Percentiles rank a stretch among this genome's conserved stretches.
Evolutionary conservation across 2,797 vertebrate species (phyloP).

Genomic region (Megalops cyprinoides): DNA sequence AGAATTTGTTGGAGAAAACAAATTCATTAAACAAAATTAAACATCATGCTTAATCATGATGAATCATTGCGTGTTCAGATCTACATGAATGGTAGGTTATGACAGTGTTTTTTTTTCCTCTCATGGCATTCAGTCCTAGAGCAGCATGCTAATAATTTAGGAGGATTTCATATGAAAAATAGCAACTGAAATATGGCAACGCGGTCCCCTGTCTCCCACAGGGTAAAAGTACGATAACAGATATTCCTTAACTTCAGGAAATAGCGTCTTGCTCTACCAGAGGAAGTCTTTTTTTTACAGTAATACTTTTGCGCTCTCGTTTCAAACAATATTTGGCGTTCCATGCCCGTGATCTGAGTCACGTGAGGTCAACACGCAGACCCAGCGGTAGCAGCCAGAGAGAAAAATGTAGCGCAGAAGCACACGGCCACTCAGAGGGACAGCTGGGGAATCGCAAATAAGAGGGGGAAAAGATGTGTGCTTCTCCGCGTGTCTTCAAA

Average conservation of each 20-base stretch:
- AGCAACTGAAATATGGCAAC: not conserved
- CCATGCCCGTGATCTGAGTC: conserved; percentile 27
- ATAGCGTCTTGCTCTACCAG: not conserved
- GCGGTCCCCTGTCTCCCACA: not conserved
- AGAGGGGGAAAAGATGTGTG: conserved; percentile 61
- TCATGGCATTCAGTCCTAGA: no score
- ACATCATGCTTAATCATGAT: not conserved
- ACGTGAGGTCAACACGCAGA: conserved; percentile 35
- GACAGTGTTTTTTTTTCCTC: no score
- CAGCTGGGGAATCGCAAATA: conserved; percentile 68
- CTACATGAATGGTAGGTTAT: no score
- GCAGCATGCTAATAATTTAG: no score
- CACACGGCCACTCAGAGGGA: conserved; percentile 61
- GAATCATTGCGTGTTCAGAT: no score
- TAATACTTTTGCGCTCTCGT: conserved; percentile 18
- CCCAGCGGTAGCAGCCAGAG: conserved; percentile 40
- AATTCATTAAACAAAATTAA: not conserved
- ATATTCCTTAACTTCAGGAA: no score
- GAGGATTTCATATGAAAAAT: not conserved
- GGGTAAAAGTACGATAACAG: not conserved
- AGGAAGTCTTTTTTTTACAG: not conserved
- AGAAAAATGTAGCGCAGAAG: conserved; percentile 66
- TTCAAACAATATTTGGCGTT: conserved; percentile 31
- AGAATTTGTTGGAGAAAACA: not conserved
- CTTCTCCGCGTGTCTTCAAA: conserved; percentile 74